Evolutionary conservation across 2,797 vertebrate species (phyloP).

Genomic region (Neosilurus mollespiculum): DNA sequence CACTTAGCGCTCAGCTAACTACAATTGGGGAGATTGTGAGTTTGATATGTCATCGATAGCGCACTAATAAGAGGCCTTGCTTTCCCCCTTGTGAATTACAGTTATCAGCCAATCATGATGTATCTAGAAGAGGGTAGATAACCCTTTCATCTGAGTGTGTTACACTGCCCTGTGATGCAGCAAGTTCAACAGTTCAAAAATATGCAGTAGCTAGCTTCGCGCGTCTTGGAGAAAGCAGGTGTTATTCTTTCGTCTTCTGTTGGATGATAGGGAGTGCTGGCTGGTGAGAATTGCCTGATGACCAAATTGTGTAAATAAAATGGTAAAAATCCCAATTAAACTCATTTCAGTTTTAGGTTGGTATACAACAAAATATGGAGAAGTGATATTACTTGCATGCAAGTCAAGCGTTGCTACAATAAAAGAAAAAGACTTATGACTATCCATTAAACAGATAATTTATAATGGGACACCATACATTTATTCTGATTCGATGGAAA

Average conservation of each 20-base stretch:
- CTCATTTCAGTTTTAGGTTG: neutral
- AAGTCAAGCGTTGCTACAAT: neutral
- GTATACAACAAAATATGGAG: neutral
- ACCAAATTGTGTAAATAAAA: neutral
- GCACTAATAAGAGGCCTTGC: neutral
- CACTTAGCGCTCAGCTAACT: too few relatives aligned
- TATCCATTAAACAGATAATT: slow-evolving; percentile 17
- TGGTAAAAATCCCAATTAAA: neutral
- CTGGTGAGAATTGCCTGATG: neutral
- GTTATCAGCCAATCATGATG: neutral
- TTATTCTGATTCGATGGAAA: slow-evolving; percentile 39
- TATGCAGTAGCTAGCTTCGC: neutral
- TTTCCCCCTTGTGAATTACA: neutral
- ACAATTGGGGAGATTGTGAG: neutral
- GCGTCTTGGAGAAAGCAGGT: neutral
- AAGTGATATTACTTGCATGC: neutral
- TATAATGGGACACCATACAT: slow-evolving; percentile 21
- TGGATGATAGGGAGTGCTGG: neutral
- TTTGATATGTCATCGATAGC: neutral
- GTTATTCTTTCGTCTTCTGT: neutral
- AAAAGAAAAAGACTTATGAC: slow-evolving; percentile 10
- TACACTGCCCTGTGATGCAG: neutral
- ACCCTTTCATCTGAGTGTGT: neutral
- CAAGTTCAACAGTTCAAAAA: neutral
- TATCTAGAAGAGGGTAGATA: neutral